Evolutionary conservation across 2,113 vertebrate genomes (phyloP).

Genomic region (Caranx ignobilis): DNA sequence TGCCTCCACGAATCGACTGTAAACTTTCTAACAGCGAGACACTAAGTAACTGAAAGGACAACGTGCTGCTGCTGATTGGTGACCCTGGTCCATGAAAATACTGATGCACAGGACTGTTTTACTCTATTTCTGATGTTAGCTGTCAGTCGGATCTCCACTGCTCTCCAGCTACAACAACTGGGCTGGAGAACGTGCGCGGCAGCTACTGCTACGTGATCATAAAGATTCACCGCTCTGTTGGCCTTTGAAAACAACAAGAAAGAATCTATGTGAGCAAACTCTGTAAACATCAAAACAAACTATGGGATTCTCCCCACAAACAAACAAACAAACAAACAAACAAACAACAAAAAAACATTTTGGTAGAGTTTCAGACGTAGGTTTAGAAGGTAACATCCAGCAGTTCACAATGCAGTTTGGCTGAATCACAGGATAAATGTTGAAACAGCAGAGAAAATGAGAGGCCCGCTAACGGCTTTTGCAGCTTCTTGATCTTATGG

Average conservation of each 20-base stretch:
- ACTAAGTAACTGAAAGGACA: background rate
- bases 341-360: background rate
- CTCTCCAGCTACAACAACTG: background rate
- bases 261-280: background rate
- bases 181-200: constrained; percentile 10
- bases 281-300: background rate
- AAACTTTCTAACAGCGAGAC: too few relatives aligned
- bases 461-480: too few relatives aligned
- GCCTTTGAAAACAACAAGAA: background rate
- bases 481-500: background rate
- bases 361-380: background rate
- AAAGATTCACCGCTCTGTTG: background rate
- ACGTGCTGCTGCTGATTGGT: background rate
- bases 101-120: constrained; percentile 9
- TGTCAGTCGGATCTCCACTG: background rate
- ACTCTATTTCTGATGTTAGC: constrained; percentile 12
- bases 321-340: too few relatives aligned
- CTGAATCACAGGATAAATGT: background rate
- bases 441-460: background rate
- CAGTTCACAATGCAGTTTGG: background rate
- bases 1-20: too few relatives aligned
- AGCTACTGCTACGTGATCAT: background rate
- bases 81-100: constrained; percentile 17
- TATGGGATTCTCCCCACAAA: background rate
- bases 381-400: background rate